Percentiles rank a stretch among this genome's conserved stretches.
phyloP scores from a whole-genome alignment of 2,888 invertebrate species.

The Drosophila meridionalis region DNA sequence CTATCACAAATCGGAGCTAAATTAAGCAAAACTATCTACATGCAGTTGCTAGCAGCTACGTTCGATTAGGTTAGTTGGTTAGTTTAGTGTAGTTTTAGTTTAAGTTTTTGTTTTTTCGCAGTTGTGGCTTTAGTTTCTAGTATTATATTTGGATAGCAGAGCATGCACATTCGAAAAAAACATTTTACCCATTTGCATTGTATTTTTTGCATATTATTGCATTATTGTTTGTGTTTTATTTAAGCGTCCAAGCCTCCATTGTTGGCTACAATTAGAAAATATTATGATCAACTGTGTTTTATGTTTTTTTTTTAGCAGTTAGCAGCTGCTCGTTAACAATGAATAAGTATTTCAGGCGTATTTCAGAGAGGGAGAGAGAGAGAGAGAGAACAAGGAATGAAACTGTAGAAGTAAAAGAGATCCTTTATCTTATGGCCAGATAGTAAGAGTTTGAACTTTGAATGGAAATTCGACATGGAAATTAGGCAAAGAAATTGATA shows the following conservation, averaged over 20 bases:
- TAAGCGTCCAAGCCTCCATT: constrained; percentile 86
- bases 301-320: constrained; percentile 5
- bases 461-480: too few relatives aligned
- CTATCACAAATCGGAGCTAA: background rate
- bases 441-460: background rate
- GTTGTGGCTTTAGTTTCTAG: constrained; percentile 3
- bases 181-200: constrained; percentile 84
- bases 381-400: constrained; percentile 35
- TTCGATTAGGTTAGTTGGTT: constrained; percentile 22
- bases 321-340: constrained; percentile 44
- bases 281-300: constrained; percentile 65
- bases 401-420: constrained; percentile 15
- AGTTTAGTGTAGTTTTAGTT: constrained; percentile 22
- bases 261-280: constrained; percentile 84
- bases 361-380: background rate
- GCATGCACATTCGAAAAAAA: constrained; percentile 75
- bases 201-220: constrained; percentile 55
- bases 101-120: constrained; percentile 7
- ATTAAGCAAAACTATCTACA: constrained; percentile 52
- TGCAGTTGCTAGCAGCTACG: constrained; percentile 46
- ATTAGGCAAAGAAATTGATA: too few relatives aligned
- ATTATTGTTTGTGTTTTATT: constrained; percentile 82
- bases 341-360: constrained; percentile 10
- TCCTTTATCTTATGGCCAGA: background rate
- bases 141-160: constrained; percentile 29